Evolutionary conservation across 2,113 vertebrate species (phyloP).

Genomic region (Protomyctophum bolini): DNA sequence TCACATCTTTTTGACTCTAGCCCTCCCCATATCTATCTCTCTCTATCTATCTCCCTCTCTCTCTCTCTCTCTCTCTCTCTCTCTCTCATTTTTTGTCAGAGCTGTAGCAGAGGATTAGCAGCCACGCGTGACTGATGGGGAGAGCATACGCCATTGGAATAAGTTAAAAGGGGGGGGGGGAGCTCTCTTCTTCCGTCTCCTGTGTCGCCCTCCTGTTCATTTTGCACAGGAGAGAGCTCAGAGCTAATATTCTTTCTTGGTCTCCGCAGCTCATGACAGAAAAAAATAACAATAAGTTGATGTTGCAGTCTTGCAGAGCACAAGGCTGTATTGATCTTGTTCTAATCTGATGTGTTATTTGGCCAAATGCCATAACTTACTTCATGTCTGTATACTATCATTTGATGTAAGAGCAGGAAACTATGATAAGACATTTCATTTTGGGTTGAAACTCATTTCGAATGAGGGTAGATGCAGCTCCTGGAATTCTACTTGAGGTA

Average conservation of each 20-base stretch:
- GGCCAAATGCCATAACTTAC: no score
- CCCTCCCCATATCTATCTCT: constrained; percentile 11
- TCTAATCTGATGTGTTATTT: no score
- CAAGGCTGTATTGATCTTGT: no score
- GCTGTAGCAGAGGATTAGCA: constrained; percentile 75
- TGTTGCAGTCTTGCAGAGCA: no score
- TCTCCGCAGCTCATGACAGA: no score
- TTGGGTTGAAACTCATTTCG: no score
- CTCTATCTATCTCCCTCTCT: constrained; percentile 6
- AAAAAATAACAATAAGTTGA: no score
- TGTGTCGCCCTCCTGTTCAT: constrained; percentile 33
- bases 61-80: neutral
- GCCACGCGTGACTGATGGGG: constrained; percentile 74
- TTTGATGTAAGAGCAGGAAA: no score
- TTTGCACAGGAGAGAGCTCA: constrained; percentile 28
- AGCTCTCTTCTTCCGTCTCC: constrained; percentile 35
- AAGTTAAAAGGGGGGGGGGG: constrained; percentile 55
- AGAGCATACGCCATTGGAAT: constrained; percentile 76
- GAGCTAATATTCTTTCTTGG: neutral
- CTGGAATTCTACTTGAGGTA: no score
- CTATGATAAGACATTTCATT: no score
- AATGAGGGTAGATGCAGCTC: no score
- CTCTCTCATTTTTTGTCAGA: constrained; percentile 25
- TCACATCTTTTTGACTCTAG: constrained; percentile 65
- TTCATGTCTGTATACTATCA: no score